Evolutionary conservation across 2,888 invertebrate genomes (phyloP).

Genomic region (Rhingia rostrata): DNA sequence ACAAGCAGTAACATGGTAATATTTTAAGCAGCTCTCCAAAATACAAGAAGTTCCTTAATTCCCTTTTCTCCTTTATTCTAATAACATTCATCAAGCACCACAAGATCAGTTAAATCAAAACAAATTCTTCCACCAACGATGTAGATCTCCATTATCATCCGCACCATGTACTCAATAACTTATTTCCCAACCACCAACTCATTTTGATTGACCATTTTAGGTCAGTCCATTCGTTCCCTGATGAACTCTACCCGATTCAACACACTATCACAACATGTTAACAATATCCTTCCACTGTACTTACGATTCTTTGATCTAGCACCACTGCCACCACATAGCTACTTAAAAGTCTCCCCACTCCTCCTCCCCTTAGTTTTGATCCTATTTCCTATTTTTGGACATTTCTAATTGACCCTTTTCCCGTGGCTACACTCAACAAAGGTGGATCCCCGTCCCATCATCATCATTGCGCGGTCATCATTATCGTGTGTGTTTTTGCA

Average conservation of each 20-base stretch:
- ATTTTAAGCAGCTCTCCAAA: too few relatives aligned
- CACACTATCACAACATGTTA: slow-evolving; percentile 26
- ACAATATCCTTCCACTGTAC: not conserved
- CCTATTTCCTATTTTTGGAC: slow-evolving; percentile 65
- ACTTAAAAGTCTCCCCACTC: not conserved
- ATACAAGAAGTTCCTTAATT: too few relatives aligned
- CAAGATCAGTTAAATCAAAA: too few relatives aligned
- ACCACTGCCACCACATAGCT: not conserved
- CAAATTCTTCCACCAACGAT: too few relatives aligned
- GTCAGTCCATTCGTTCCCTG: slow-evolving; percentile 12
- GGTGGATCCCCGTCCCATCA: slow-evolving; percentile 49
- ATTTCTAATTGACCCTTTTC: slow-evolving; percentile 72
- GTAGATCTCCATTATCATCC: too few relatives aligned
- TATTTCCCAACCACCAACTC: not conserved
- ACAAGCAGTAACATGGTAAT: too few relatives aligned
- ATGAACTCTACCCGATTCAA: slow-evolving; percentile 22
- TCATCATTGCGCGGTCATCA: slow-evolving; percentile 43
- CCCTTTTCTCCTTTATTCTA: too few relatives aligned
- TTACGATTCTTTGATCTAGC: slow-evolving; percentile 35
- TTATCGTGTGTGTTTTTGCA: slow-evolving; percentile 21
- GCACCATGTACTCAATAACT: not conserved
- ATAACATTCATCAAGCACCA: too few relatives aligned
- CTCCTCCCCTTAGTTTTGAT: not conserved
- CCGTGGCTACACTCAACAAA: slow-evolving; percentile 39
- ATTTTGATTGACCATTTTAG: slow-evolving; percentile 14